Evolutionary conservation across 2,113 vertebrate genomes (phyloP).

Genomic region (Odontesthes bonariensis): DNA sequence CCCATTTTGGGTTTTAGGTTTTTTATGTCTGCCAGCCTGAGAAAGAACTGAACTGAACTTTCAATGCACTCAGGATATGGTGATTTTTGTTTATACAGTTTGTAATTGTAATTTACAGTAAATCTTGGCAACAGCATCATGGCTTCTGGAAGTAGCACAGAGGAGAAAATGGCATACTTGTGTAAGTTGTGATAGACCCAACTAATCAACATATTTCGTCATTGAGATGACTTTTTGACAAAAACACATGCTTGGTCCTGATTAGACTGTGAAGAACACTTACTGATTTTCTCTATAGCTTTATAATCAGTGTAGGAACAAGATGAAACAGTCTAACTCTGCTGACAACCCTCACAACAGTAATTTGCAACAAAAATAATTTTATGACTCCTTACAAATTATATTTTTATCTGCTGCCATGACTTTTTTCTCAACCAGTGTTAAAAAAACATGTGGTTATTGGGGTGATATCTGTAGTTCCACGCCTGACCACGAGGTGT

Average conservation of each 20-base stretch:
- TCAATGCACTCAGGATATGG: no score
- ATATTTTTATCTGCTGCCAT: constrained; percentile 7
- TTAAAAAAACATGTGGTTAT: not conserved
- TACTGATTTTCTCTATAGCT: constrained; percentile 46
- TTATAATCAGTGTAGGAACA: constrained; percentile 61
- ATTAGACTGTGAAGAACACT: constrained; percentile 63
- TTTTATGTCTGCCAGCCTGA: no score
- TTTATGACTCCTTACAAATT: constrained; percentile 16
- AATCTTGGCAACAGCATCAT: constrained; percentile 1
- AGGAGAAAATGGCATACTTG: constrained; percentile 34
- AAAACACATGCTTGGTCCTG: constrained; percentile 40
- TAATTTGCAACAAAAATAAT: constrained; percentile 33
- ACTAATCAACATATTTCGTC: constrained; percentile 51
- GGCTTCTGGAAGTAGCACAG: constrained; percentile 1
- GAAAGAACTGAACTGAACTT: no score
- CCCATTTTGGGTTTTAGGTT: no score
- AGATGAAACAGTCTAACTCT: constrained; percentile 26
- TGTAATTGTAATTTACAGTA: constrained; percentile 5
- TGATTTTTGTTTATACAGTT: no score
- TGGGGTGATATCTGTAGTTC: no score
- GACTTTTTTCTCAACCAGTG: not conserved
- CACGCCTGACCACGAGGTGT: no score
- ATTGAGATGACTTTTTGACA: constrained; percentile 27
- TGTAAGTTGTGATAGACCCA: constrained; percentile 19
- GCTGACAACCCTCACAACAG: constrained; percentile 28